Evolutionary conservation across 2,888 invertebrate genomes (phyloP).

Genomic region (Agrilus biguttatus): DNA sequence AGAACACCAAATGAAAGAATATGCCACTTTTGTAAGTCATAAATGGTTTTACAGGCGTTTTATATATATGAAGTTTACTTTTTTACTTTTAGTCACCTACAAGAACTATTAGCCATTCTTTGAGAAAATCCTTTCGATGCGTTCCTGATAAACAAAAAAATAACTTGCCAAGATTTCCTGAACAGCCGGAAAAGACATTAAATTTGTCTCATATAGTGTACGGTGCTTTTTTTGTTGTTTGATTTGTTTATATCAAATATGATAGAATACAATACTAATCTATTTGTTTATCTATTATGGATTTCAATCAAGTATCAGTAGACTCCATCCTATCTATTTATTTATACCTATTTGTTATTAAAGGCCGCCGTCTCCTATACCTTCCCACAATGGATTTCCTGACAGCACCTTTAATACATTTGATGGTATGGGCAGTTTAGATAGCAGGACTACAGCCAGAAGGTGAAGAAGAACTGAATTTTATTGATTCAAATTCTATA

Average conservation of each 20-base stretch:
- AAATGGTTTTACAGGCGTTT: neutral
- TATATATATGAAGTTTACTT: conserved; percentile 1
- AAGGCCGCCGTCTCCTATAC: conserved; percentile 85
- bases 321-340: too few relatives aligned
- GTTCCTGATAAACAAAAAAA: conserved; percentile 80
- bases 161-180: conserved; percentile 78
- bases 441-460: conserved; percentile 48
- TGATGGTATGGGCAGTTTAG: conserved; percentile 59
- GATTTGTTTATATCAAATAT: neutral
- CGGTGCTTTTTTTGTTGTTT: conserved; percentile 28
- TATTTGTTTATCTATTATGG: too few relatives aligned
- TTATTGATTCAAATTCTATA: neutral
- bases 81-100: conserved; percentile 61
- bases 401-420: conserved; percentile 50
- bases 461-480: conserved; percentile 25
- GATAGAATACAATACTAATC: too few relatives aligned
- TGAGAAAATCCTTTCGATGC: conserved; percentile 94
- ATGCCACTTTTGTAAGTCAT: conserved; percentile 76
- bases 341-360: conserved; percentile 9
- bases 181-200: conserved; percentile 85
- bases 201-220: conserved; percentile 94
- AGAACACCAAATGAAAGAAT: conserved; percentile 97
- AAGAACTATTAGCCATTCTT: conserved; percentile 90
- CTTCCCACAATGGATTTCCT: conserved; percentile 85
- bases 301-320: too few relatives aligned